A percentile compares a stretch with the other conserved stretches of the same genome.
phyloP scores from a whole-genome alignment of 2,888 invertebrate genomes.

The Silvanus unidentatus region DNA sequence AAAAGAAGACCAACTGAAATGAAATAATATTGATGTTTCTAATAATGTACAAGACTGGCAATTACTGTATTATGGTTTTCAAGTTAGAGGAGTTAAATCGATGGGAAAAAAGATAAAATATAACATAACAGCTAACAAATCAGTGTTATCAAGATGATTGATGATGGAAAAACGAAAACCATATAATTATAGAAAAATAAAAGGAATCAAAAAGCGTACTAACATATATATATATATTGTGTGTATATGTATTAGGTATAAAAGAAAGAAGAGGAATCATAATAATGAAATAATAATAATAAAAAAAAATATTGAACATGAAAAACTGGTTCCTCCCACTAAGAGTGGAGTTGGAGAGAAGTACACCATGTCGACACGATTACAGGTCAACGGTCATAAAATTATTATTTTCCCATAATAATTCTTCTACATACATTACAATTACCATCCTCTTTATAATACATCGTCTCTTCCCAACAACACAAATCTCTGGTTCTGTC shows the following conservation, averaged over 20 bases:
- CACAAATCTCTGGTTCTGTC: no score
- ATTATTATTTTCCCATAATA: slow-evolving; percentile 43
- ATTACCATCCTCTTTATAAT: slow-evolving; percentile 16
- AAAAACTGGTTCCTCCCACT: slow-evolving; percentile 42
- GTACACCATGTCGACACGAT: slow-evolving; percentile 38
- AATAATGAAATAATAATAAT: slow-evolving; percentile 3
- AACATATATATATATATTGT: no score
- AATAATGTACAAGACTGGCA: slow-evolving; percentile 28
- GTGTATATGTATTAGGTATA: no score
- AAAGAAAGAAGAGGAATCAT: neutral
- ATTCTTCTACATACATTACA: slow-evolving; percentile 31
- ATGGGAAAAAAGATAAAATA: slow-evolving; percentile 36
- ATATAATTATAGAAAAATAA: slow-evolving; percentile 40
- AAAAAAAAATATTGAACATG: slow-evolving; percentile 26
- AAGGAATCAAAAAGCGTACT: slow-evolving; percentile 10
- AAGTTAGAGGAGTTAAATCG: slow-evolving; percentile 31
- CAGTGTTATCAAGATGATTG: slow-evolving; percentile 45
- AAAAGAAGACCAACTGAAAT: no score
- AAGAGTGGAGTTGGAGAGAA: neutral
- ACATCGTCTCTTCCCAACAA: no score
- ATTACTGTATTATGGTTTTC: slow-evolving; percentile 15
- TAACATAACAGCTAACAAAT: slow-evolving; percentile 39
- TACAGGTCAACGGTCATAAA: slow-evolving; percentile 42
- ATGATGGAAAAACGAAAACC: slow-evolving; percentile 44
- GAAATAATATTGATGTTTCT: slow-evolving; percentile 28